Conservation (phyloP, 1,140 invertebrate species). For the Asbolus verrucosus region DNA sequence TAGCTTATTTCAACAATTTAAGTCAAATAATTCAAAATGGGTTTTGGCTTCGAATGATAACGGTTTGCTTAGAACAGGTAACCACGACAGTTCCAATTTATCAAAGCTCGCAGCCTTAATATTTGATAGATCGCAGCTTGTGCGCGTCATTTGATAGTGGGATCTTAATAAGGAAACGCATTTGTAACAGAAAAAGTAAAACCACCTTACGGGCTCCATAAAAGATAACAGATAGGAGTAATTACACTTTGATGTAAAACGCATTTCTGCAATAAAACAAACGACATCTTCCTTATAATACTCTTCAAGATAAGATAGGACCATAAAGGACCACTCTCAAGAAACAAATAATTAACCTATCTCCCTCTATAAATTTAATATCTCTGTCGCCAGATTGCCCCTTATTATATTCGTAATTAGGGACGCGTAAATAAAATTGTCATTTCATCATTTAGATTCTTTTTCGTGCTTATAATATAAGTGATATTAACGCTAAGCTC, state of each 20-base stretch:
- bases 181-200: slow-evolving; percentile 42
- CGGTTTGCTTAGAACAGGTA: slow-evolving; percentile 22
- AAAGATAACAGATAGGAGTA: slow-evolving; percentile 50
- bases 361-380: slow-evolving; percentile 44
- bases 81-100: slow-evolving; percentile 19
- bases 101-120: slow-evolving; percentile 18
- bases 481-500: no score
- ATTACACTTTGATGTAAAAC: slow-evolving; percentile 51
- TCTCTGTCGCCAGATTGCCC: not conserved
- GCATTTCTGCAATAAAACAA: slow-evolving; percentile 51
- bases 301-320: slow-evolving; percentile 47
- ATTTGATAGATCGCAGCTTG: slow-evolving; percentile 31
- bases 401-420: slow-evolving; percentile 17
- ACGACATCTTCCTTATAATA: slow-evolving; percentile 45
- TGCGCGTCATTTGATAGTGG: slow-evolving; percentile 9
- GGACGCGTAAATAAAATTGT: not conserved
- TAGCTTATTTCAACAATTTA: not conserved
- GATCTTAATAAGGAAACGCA: slow-evolving; percentile 16
- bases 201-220: slow-evolving; percentile 34
- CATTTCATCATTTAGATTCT: no score
- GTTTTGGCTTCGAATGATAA: slow-evolving; percentile 17
- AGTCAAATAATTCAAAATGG: slow-evolving; percentile 17
- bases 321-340: slow-evolving; percentile 45
- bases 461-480: no score
- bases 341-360: slow-evolving; percentile 48